phyloP scores from a whole-genome alignment of 2,113 vertebrate species.

The Sturnus vulgaris region DNA sequence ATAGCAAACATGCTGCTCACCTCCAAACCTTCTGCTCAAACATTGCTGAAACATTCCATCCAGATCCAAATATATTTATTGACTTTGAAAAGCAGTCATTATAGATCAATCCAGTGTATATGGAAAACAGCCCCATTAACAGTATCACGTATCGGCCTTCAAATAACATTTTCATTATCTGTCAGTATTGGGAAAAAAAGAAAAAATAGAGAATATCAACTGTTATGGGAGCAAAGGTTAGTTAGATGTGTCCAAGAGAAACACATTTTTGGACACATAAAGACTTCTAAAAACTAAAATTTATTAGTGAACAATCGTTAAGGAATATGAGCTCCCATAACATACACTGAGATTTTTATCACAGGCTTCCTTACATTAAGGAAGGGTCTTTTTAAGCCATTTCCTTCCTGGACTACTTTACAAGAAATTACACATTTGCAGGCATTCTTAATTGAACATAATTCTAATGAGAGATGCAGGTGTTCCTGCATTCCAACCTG shows the following conservation, averaged over 20 bases:
- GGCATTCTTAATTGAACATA: neutral
- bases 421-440: neutral
- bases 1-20: constrained; percentile 67
- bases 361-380: neutral
- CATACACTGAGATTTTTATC: neutral
- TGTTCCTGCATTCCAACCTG: neutral
- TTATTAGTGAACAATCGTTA: neutral
- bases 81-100: constrained; percentile 99
- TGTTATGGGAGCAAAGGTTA: neutral
- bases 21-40: constrained; percentile 64
- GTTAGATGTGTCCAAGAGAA: neutral
- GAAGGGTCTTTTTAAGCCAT: neutral
- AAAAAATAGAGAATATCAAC: neutral
- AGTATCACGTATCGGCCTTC: constrained; percentile 94
- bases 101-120: constrained; percentile 96
- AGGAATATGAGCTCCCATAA: neutral
- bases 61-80: constrained; percentile 89
- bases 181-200: neutral
- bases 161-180: constrained; percentile 93
- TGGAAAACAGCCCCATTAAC: constrained; percentile 94
- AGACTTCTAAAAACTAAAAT: neutral
- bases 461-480: neutral
- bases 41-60: constrained; percentile 89
- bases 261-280: neutral
- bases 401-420: neutral